These are phyloP conservation scores for Sula dactylatra DNA, from an alignment of 2,113 vertebrate species.

Conservation along the genomic window DNA sequence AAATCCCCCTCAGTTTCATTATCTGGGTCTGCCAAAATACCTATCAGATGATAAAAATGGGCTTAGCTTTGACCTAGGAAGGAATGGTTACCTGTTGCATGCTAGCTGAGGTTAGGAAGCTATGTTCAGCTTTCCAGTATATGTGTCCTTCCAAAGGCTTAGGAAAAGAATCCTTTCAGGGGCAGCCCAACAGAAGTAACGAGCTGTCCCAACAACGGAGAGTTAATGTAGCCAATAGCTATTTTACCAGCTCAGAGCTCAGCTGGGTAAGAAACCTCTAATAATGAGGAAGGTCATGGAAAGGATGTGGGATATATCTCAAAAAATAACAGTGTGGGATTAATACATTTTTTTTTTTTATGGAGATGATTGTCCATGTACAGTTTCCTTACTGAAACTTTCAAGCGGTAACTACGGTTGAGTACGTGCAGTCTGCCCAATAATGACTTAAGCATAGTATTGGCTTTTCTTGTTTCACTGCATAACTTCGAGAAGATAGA, in stretches of 20 bases:
- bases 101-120: not conserved
- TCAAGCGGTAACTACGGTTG: not conserved
- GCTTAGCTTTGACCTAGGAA: not conserved
- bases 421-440: not conserved
- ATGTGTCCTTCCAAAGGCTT: not conserved
- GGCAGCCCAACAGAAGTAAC: not conserved
- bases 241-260: not conserved
- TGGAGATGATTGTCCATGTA: not conserved
- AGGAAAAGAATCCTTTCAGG: not conserved
- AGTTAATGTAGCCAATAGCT: not conserved
- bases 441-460: constrained; percentile 1
- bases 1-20: not conserved
- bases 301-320: not conserved
- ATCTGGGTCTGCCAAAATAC: not conserved
- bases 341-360: not conserved
- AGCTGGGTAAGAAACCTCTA: not conserved
- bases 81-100: not conserved
- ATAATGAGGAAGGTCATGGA: not conserved
- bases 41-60: not conserved
- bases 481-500: not conserved
- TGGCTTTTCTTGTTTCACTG: not conserved
- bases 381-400: not conserved
- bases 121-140: not conserved
- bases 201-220: not conserved
- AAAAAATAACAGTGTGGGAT: not conserved